These are phyloP conservation scores for Carassius auratus DNA, from an alignment of 2,113 vertebrate genomes.

Conservation along the genomic window DNA sequence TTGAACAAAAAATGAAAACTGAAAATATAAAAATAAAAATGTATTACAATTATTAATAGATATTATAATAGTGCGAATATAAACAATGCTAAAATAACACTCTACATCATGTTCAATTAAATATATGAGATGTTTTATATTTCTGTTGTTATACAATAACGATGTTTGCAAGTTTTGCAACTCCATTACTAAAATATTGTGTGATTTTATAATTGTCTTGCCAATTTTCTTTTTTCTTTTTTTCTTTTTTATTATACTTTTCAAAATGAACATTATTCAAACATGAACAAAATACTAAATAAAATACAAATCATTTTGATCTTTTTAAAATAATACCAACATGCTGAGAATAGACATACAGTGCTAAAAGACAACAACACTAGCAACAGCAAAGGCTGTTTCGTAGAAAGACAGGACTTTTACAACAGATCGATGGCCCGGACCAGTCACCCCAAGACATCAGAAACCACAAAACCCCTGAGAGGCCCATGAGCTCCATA, in stretches of 20 bases:
- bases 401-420: constrained; percentile 14
- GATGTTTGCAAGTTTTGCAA: neutral
- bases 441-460: constrained; percentile 20
- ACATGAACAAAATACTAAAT: too few relatives aligned
- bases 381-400: neutral
- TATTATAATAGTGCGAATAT: neutral
- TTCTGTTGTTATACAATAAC: neutral
- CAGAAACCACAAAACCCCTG: constrained; percentile 12
- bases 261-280: too few relatives aligned
- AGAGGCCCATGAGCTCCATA: neutral
- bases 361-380: neutral
- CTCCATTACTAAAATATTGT: neutral
- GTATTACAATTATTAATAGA: neutral
- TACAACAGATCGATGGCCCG: neutral
- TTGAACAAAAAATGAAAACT: neutral
- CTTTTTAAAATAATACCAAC: neutral
- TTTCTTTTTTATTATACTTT: too few relatives aligned
- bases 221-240: too few relatives aligned
- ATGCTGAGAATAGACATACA: neutral
- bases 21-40: neutral
- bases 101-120: neutral
- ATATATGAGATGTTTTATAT: neutral
- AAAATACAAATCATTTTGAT: neutral
- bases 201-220: neutral
- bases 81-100: neutral